Evolutionary conservation across 2,797 vertebrate species (phyloP).

Genomic region (Podarcis lilfordi): DNA sequence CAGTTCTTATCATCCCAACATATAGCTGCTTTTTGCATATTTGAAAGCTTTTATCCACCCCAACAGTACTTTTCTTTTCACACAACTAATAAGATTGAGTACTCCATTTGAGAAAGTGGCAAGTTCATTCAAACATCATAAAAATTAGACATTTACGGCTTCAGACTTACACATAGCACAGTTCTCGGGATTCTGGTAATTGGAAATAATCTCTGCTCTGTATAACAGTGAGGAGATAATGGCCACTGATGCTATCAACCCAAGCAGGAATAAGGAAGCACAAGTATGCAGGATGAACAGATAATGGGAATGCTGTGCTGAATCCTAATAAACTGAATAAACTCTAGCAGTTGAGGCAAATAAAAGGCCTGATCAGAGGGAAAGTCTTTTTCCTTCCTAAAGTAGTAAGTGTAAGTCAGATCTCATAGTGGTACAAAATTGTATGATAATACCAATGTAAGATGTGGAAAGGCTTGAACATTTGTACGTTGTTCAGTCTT

Average conservation of each 20-base stretch:
- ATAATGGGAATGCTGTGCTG: conserved; percentile 19
- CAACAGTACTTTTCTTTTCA: background rate
- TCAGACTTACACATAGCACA: background rate
- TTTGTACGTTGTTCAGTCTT: background rate
- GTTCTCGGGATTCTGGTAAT: conserved; percentile 6
- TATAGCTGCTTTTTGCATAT: background rate
- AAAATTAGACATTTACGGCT: conserved; percentile 22
- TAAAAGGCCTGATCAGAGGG: background rate
- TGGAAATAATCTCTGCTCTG: conserved; percentile 34
- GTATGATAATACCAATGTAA: background rate
- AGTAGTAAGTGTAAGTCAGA: background rate
- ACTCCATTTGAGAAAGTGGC: conserved; percentile 2
- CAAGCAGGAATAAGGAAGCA: conserved; percentile 28
- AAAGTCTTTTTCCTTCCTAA: background rate
- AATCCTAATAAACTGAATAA: conserved; percentile 35
- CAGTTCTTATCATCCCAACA: background rate
- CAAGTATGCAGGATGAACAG: conserved; percentile 28
- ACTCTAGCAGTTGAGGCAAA: conserved; percentile 4
- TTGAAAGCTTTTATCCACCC: conserved; percentile 7
- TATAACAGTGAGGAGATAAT: conserved; percentile 27
- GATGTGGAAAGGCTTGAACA: background rate
- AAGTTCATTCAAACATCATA: conserved; percentile 20
- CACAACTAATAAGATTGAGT: conserved; percentile 5
- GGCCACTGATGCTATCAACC: conserved; percentile 22
- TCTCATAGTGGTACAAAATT: background rate